Percentiles rank a stretch among this genome's conserved stretches.
Evolutionary conservation across 92 coral and sea anemone species (phyloP).

Genomic region (Parazoanthus darwini): DNA sequence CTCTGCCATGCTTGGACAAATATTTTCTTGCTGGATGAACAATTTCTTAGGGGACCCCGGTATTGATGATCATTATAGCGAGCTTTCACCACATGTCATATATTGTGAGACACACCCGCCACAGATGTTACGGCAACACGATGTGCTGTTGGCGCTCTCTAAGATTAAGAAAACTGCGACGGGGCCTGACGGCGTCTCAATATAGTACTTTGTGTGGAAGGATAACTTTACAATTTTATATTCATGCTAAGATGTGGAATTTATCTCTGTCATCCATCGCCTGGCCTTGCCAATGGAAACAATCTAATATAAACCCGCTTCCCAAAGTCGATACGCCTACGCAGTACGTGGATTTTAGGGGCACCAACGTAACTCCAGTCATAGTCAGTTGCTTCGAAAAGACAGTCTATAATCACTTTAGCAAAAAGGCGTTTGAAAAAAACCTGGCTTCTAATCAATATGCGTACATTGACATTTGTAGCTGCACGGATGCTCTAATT

Average conservation of each 20-base stretch:
- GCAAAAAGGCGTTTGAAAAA: slow-evolving; percentile 24
- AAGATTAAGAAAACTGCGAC: slow-evolving; percentile 34
- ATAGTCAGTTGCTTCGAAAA: slow-evolving; percentile 49
- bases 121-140: slow-evolving; percentile 23
- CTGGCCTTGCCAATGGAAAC: slow-evolving; percentile 37
- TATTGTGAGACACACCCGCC: slow-evolving; percentile 31
- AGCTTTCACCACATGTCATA: slow-evolving; percentile 32
- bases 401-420: slow-evolving; percentile 39
- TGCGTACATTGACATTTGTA: slow-evolving; percentile 37
- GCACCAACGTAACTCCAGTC: slow-evolving; percentile 57
- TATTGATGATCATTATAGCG: slow-evolving; percentile 17
- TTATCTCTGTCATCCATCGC: slow-evolving; percentile 38
- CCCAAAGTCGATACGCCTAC: slow-evolving; percentile 38
- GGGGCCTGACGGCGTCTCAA: slow-evolving; percentile 39
- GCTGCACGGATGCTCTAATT: slow-evolving; percentile 26
- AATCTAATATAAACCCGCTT: slow-evolving; percentile 33
- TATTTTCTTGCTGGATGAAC: slow-evolving; percentile 32
- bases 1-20: slow-evolving; percentile 29
- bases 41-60: slow-evolving; percentile 29
- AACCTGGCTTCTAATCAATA: slow-evolving; percentile 27
- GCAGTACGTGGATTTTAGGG: slow-evolving; percentile 32
- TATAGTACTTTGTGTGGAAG: slow-evolving; percentile 25
- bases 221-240: slow-evolving; percentile 22
- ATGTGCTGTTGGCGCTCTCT: slow-evolving; percentile 25
- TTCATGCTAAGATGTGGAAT: slow-evolving; percentile 20